Base-by-base conservation (phyloP, 2,888 invertebrate genomes). In the Nemotelus pantherinus region DNA sequence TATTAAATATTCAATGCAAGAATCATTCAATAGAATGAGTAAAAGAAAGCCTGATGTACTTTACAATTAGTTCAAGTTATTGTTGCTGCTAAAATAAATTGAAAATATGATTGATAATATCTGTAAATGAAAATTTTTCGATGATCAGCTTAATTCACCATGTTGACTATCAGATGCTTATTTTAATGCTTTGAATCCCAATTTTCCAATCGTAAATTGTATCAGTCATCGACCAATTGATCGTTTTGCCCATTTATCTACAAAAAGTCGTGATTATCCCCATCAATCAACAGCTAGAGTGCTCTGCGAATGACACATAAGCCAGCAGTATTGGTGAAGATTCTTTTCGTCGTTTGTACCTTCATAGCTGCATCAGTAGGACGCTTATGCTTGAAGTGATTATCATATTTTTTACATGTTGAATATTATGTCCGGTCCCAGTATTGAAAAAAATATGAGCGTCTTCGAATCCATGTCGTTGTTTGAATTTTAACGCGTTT, bases 31-130 rank as follows among this genome's bases (percentile, higher is more conserved):
- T 50, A 43, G 39, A 63, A 53, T 50, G 53, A n/a, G 43, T 50
- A 5, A 57, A 41, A 10, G 55, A 71, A 4, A 71, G 25, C 57
- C 44, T 71, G 41, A 67, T 74, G 74, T 77, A 47, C 57, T 48
- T 45, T 68, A 70, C 58, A 58, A 78, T 75, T 75, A 45, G 78
- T 60, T 57, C 47, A 70, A 78, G 75, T 68, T 78, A 78, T 78
- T 78, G 72, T 39, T 25, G 9, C 39, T 48, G 60, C 48, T n/a
- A 10, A 44, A 45, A 45, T 44, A 47, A 47, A 74, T 74, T 74
- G 72, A 65, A 65, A 65, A 47, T 25, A 25, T 25, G 25, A 25
- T 25, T 25, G 25, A 25, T 25, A 25, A 25, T 25, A 25, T 25
- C 25, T 25, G 25, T 25, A 25, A 25, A 25, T 25, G 25, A 25